These are phyloP conservation scores for Pogona vitticeps DNA, from an alignment of 2,113 vertebrate genomes.

Conservation along the genomic window DNA sequence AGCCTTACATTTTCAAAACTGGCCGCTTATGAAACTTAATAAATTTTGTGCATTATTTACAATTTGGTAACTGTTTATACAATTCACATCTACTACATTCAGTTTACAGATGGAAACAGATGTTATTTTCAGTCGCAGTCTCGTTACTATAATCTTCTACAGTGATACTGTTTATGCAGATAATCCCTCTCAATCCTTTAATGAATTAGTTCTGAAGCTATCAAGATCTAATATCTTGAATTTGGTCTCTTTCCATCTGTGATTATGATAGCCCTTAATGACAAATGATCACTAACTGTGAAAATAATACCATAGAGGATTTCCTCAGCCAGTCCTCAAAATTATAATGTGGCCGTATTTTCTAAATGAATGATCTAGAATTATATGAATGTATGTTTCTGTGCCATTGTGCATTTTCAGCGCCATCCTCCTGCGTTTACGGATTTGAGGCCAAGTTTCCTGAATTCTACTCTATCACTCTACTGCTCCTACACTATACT, in stretches of 20 bases:
- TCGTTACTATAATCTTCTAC: constrained; percentile 66
- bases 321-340: constrained; percentile 15
- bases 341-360: neutral
- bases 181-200: constrained; percentile 68
- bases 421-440: no score
- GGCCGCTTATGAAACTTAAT: neutral
- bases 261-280: constrained; percentile 42
- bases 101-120: constrained; percentile 5
- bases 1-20: neutral
- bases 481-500: no score
- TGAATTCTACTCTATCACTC: no score
- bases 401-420: no score
- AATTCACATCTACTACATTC: neutral
- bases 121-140: constrained; percentile 45
- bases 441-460: no score
- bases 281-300: constrained; percentile 35
- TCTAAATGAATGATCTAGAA: neutral
- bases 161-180: constrained; percentile 62
- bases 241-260: constrained; percentile 23
- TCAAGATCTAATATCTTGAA: constrained; percentile 58
- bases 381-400: neutral
- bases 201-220: constrained; percentile 68
- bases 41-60: neutral
- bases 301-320: constrained; percentile 10
- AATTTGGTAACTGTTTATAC: neutral